Evolutionary conservation across 2,113 vertebrate species (phyloP).

Genomic region (Origma solitaria): DNA sequence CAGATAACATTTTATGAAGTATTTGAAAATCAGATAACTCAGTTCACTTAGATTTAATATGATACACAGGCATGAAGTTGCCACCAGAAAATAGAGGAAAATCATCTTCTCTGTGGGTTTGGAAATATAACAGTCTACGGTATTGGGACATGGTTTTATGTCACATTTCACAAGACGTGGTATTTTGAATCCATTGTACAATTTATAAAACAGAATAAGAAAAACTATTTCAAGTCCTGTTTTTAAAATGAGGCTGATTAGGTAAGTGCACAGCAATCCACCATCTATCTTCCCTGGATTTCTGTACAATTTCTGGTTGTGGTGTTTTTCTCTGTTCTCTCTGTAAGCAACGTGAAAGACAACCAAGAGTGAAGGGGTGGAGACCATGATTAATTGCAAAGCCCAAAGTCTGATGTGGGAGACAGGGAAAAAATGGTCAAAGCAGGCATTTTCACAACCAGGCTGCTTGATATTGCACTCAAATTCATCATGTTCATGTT

Average conservation of each 20-base stretch:
- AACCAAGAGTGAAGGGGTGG: constrained; percentile 85
- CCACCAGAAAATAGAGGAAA: constrained; percentile 82
- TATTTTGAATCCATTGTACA: constrained; percentile 81
- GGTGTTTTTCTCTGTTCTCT: constrained; percentile 74
- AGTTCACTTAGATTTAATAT: constrained; percentile 79
- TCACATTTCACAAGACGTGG: constrained; percentile 76
- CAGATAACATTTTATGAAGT: constrained; percentile 67
- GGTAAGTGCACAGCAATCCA: constrained; percentile 81
- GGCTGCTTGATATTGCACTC: constrained; percentile 84
- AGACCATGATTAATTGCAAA: constrained; percentile 87
- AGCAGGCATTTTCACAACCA: constrained; percentile 87
- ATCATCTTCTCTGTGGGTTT: constrained; percentile 86
- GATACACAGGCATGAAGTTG: constrained; percentile 81
- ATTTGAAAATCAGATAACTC: constrained; percentile 79
- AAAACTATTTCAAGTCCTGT: constrained; percentile 78
- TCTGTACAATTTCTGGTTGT: constrained; percentile 69
- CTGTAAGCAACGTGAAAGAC: constrained; percentile 83
- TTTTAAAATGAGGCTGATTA: constrained; percentile 82
- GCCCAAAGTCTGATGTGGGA: constrained; percentile 88
- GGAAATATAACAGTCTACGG: constrained; percentile 81
- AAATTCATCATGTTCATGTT: constrained; percentile 83
- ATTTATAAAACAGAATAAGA: constrained; percentile 80
- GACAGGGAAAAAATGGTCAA: constrained; percentile 86
- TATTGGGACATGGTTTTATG: constrained; percentile 80
- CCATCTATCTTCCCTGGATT: constrained; percentile 75